Conservation (phyloP, 2,797 vertebrate species). For the Rhabdophis nuchalis region DNA sequence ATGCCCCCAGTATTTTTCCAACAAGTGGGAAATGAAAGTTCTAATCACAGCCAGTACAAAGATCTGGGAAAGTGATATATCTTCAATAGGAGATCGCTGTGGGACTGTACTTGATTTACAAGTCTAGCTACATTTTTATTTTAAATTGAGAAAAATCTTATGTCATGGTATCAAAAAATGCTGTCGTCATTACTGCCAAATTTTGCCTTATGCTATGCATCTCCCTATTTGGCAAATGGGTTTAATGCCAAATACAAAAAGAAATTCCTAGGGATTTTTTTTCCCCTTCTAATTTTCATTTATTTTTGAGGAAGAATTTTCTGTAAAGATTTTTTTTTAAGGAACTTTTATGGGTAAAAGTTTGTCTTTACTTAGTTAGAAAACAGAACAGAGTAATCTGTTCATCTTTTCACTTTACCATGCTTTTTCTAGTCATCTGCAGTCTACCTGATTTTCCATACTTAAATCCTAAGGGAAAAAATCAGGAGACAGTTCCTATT, state of each 20-base stretch:
- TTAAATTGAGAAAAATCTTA: not conserved
- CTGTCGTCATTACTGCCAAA: not conserved
- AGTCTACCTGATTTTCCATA: not conserved
- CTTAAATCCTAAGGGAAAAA: not conserved
- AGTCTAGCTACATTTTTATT: not conserved
- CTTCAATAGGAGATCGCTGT: not conserved
- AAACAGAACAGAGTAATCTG: not conserved
- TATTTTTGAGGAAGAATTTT: not conserved
- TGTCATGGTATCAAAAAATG: not conserved
- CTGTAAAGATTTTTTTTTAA: not conserved
- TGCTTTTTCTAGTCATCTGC: not conserved
- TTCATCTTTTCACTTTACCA: not conserved
- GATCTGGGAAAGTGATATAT: not conserved
- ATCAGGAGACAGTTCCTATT: not conserved
- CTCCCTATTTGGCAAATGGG: not conserved
- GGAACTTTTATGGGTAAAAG: not conserved
- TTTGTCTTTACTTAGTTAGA: not conserved
- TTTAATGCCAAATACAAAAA: not conserved
- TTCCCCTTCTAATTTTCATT: not conserved
- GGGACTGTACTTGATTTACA: not conserved
- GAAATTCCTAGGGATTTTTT: not conserved
- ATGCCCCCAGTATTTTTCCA: not conserved
- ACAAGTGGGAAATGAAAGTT: not conserved
- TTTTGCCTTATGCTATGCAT: not conserved
- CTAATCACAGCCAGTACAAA: not conserved